Evolutionary conservation across 2,113 vertebrate species (phyloP).

Genomic region (Lamprotornis superbus): DNA sequence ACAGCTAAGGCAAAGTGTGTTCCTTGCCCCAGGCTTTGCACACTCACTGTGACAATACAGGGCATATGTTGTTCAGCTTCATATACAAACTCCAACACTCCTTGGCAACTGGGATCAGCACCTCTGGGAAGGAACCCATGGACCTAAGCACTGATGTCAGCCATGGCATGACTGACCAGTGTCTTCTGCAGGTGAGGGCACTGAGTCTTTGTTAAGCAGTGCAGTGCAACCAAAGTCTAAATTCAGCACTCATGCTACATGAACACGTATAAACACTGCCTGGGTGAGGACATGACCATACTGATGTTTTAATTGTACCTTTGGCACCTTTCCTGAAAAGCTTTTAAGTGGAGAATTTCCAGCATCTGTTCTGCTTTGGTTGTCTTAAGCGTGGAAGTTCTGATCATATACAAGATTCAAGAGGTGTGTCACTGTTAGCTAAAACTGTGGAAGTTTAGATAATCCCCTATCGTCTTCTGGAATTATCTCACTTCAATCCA

Average conservation of each 20-base stretch:
- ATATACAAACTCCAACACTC: accelerated
- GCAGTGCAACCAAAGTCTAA: background rate
- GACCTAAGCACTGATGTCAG: background rate
- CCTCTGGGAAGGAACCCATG: background rate
- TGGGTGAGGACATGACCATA: background rate
- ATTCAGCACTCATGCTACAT: background rate
- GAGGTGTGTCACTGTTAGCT: background rate
- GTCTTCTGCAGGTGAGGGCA: background rate
- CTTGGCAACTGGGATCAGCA: background rate
- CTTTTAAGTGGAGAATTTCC: background rate
- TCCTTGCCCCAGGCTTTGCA: background rate
- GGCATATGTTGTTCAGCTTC: background rate
- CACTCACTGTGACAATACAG: background rate
- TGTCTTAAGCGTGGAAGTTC: background rate
- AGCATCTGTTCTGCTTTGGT: background rate
- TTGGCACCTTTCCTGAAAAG: background rate
- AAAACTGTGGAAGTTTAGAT: background rate
- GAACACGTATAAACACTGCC: accelerated
- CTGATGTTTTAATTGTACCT: background rate
- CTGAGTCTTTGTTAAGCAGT: background rate
- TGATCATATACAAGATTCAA: background rate
- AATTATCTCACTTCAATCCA: background rate
- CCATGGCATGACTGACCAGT: background rate
- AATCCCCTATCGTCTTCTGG: background rate
- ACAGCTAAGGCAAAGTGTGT: background rate